A percentile compares a stretch with the other conserved stretches of the same genome.
Evolutionary conservation across 2,113 vertebrate genomes (phyloP).

Genomic region (Tympanuchus pallidicinctus): DNA sequence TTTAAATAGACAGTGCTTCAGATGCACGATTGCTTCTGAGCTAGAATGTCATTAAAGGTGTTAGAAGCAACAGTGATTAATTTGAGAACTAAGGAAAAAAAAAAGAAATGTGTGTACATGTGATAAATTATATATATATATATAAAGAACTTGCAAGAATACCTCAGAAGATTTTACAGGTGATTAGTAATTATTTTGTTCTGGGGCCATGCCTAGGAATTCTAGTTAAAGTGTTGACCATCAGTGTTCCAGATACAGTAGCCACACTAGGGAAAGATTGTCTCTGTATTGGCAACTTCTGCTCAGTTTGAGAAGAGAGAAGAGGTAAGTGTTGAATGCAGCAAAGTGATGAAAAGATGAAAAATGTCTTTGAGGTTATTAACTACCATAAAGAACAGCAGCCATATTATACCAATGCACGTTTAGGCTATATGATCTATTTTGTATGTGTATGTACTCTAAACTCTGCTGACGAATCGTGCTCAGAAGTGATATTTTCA

Average conservation of each 20-base stretch:
- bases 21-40: constrained; percentile 10
- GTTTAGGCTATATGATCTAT: not conserved
- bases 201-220: not conserved
- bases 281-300: not conserved
- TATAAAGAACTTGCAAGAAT: not conserved
- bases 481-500: constrained; percentile 59
- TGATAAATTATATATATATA: not conserved
- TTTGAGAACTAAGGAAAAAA: not conserved
- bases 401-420: not conserved
- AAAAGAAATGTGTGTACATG: not conserved
- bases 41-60: constrained; percentile 2
- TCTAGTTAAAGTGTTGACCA: not conserved
- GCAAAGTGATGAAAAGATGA: not conserved
- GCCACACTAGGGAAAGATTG: not conserved
- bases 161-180: not conserved
- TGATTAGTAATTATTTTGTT: not conserved
- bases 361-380: not conserved
- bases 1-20: constrained; percentile 32
- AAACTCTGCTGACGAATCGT: constrained; percentile 53
- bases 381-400: not conserved
- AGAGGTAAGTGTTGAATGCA: not conserved
- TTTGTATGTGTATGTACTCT: not conserved
- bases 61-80: constrained; percentile 1
- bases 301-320: not conserved
- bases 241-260: not conserved